A percentile compares a stretch with the other conserved stretches of the same genome.
phyloP scores from a whole-genome alignment of 2,888 invertebrate genomes.

The Dasypogon diadema region DNA sequence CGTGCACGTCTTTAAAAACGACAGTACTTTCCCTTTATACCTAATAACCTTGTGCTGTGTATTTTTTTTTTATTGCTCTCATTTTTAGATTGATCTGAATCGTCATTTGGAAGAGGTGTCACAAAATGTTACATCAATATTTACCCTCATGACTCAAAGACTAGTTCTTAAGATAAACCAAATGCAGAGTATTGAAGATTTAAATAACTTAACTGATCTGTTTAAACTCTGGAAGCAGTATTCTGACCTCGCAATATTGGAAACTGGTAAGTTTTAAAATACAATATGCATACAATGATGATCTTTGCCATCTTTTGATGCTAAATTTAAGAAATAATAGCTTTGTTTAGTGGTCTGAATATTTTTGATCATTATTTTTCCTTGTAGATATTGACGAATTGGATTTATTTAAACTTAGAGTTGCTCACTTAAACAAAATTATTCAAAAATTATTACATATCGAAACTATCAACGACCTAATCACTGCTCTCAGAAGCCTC shows the following conservation, averaged over 20 bases:
- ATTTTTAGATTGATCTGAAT: conserved; percentile 65
- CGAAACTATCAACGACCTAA: background rate
- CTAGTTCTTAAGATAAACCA: conserved; percentile 54
- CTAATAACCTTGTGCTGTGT: too few relatives aligned
- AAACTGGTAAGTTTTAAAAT: conserved; percentile 62
- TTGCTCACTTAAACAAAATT: conserved; percentile 60
- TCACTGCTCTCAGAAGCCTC: background rate
- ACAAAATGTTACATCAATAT: conserved; percentile 61
- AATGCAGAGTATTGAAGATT: conserved; percentile 3
- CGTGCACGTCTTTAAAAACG: too few relatives aligned
- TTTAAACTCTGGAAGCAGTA: conserved; percentile 64
- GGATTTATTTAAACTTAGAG: conserved; percentile 62
- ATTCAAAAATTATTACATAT: conserved; percentile 55
- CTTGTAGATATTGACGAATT: conserved; percentile 64
- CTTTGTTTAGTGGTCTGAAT: too few relatives aligned
- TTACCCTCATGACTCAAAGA: conserved; percentile 61
- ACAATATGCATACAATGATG: too few relatives aligned
- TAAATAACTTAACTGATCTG: conserved; percentile 57
- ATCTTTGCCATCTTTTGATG: too few relatives aligned
- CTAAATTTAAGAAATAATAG: too few relatives aligned
- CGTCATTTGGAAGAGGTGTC: conserved; percentile 78
- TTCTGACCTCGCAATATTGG: conserved; percentile 58
- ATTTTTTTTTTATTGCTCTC: too few relatives aligned
- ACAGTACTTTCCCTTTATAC: too few relatives aligned
- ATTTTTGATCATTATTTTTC: background rate